These are phyloP conservation scores for Bombyx huttoni DNA, from an alignment of 2,888 invertebrate genomes.

Conservation along the genomic window DNA sequence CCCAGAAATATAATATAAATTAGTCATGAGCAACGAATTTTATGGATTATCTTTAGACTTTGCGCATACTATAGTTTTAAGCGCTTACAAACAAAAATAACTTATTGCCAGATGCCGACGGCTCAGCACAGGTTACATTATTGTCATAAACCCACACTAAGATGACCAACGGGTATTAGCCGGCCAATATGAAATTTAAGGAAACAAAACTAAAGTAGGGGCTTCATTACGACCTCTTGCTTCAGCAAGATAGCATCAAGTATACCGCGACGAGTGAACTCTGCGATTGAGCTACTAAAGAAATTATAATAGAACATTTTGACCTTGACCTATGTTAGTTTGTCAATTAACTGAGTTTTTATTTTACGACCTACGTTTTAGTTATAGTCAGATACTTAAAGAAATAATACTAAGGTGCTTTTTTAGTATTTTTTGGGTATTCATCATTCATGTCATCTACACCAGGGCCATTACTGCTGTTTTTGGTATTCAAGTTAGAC, in stretches of 20 bases:
- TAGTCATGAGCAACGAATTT: too few species aligned
- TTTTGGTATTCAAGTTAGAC: too few species aligned
- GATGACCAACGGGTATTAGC: conserved; percentile 27
- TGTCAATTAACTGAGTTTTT: too few species aligned
- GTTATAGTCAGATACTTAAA: too few species aligned
- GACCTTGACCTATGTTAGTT: too few species aligned
- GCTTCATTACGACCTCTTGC: not conserved
- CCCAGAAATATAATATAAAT: too few species aligned
- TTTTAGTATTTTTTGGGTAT: too few species aligned
- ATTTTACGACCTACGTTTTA: too few species aligned
- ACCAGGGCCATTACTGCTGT: too few species aligned
- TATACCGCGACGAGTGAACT: not conserved
- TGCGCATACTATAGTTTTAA: conserved; percentile 42
- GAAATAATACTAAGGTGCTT: too few species aligned
- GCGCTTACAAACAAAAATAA: conserved; percentile 53
- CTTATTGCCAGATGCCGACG: conserved; percentile 45
- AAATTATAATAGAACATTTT: too few species aligned
- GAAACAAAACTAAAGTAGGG: conserved; percentile 15
- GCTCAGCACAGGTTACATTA: conserved; percentile 47
- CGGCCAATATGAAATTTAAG: conserved; percentile 24
- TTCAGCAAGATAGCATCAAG: not conserved
- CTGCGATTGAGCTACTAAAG: not conserved
- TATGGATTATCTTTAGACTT: conserved; percentile 18
- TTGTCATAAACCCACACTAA: conserved; percentile 34
- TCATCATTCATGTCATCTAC: too few species aligned